Percentiles rank a stretch among this genome's conserved stretches.
These are phyloP conservation scores for Agraylea sexmaculata DNA, from an alignment of 1,140 invertebrate genomes.

Conservation along the genomic window DNA sequence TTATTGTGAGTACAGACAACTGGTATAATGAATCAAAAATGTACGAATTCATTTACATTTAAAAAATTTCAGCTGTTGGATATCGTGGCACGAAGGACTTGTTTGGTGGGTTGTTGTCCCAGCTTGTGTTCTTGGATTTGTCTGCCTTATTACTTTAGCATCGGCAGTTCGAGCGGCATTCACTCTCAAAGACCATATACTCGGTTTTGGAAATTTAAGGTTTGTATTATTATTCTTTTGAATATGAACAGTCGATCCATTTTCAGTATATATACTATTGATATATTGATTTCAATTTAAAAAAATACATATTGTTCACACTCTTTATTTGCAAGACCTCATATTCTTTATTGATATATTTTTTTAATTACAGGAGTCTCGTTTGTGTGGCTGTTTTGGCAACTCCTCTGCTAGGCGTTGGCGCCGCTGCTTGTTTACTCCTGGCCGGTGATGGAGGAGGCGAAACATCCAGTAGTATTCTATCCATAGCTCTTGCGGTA, in stretches of 20 bases:
- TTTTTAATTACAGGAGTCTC: slow-evolving; percentile 45
- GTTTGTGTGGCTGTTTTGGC: slow-evolving; percentile 66
- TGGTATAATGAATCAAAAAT: neutral
- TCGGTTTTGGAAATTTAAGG: slow-evolving; percentile 82
- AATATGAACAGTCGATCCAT: neutral
- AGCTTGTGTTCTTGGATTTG: slow-evolving; percentile 60
- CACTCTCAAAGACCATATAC: slow-evolving; percentile 78
- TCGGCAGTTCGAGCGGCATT: slow-evolving; percentile 83
- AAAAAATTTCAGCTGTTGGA: slow-evolving; percentile 67
- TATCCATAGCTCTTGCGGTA: slow-evolving; percentile 61
- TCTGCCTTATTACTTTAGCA: slow-evolving; percentile 68
- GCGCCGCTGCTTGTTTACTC: slow-evolving; percentile 55
- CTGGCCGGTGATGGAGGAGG: slow-evolving; percentile 50
- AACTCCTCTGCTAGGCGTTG: slow-evolving; percentile 56
- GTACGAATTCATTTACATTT: neutral
- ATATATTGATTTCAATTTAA: neutral
- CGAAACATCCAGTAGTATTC: slow-evolving; percentile 50
- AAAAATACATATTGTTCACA: slow-evolving; percentile 5
- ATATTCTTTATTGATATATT: neutral
- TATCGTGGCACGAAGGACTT: slow-evolving; percentile 83
- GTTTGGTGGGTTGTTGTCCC: slow-evolving; percentile 87
- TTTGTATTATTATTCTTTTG: slow-evolving; percentile 24
- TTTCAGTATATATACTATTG: too few relatives aligned
- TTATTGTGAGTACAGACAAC: slow-evolving; percentile 65
- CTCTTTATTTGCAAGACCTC: too few relatives aligned